phyloP scores from a whole-genome alignment of 2,113 vertebrate genomes.

The Pangasianodon hypophthalmus region DNA sequence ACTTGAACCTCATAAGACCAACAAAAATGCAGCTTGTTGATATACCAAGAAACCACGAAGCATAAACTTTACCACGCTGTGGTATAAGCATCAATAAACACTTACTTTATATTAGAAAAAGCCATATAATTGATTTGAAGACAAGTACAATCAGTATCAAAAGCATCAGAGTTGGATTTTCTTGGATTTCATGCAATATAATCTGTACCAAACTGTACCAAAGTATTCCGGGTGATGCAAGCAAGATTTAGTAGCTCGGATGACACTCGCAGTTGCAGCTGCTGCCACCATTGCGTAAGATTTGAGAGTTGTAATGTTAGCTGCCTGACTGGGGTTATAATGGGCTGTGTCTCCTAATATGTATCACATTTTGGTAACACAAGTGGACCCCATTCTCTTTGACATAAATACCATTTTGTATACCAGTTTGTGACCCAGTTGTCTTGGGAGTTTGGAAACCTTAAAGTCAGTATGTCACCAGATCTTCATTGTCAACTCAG shows the following conservation, averaged over 20 bases:
- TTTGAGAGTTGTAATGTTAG: not conserved
- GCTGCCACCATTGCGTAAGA: not conserved
- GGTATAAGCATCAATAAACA: not conserved
- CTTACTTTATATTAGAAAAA: not conserved
- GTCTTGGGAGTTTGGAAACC: not conserved
- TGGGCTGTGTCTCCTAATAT: not conserved
- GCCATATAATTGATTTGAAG: not conserved
- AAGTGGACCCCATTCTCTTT: not conserved
- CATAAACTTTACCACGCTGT: not conserved
- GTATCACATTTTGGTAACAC: not conserved
- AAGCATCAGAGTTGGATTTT: not conserved
- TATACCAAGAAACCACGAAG: not conserved
- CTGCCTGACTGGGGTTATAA: not conserved
- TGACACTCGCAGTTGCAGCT: not conserved
- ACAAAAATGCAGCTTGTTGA: not conserved
- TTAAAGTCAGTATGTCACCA: not conserved
- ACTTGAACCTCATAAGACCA: not conserved
- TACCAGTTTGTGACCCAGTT: not conserved
- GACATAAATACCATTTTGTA: not conserved
- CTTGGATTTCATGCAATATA: not conserved
- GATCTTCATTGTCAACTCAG: not conserved
- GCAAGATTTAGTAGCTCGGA: not conserved
- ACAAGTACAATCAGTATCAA: too few species aligned
- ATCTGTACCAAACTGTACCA: not conserved
- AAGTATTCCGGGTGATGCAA: not conserved